Base-by-base conservation (phyloP, 2,888 invertebrate species). In the Ommatoiulus sabulosus region DNA sequence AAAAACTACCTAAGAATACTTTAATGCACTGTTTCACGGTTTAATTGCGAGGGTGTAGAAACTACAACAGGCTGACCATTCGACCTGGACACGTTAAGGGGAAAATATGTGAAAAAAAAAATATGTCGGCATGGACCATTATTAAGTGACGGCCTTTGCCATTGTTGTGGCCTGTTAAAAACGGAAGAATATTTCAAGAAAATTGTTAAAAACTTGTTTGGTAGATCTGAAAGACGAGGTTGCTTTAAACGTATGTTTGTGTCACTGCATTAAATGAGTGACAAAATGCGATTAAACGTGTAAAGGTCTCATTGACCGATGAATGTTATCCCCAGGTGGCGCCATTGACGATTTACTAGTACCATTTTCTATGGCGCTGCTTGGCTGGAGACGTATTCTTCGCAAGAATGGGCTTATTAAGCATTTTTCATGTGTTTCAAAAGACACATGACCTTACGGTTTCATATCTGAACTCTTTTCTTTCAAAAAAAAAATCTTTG, bases 381-480 rank as follows among this genome's bases (percentile, higher is more conserved):
- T 35, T 80, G 35, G 80, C 80, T 80, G 80, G 80, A 80, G 24
- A 80, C 80, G 35, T 24, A 80, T 80, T 80, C 80, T 80, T 52
- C 12, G 8, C 35, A 80, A 80, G 80, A 80, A 80, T 80, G 35
- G 80, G 80, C 35, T 80, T 80, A 80, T 80, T 80, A 80, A 80
- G 80, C 80, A 80, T 80, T 80, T 80, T 80, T 35, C 80, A 15
- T 35, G 80, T 35, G 35, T 35, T 80, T 80, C 24, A 80, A 80
- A 80, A 80, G 80, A 35, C 80, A 80, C 15, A 80, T 80, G 80
- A 80, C 80, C 80, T 80, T 80, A 80, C 72, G 72, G 80, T 80
- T 80, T 80, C 80, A 15, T 80, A 80, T 80, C 80, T 43, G 80
- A 80, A 35, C 80, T 80, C 80, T 80, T 80, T 52, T 35, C 24